phyloP scores from a whole-genome alignment of 1,140 invertebrate genomes.

The Muscidifurax raptorellus region DNA sequence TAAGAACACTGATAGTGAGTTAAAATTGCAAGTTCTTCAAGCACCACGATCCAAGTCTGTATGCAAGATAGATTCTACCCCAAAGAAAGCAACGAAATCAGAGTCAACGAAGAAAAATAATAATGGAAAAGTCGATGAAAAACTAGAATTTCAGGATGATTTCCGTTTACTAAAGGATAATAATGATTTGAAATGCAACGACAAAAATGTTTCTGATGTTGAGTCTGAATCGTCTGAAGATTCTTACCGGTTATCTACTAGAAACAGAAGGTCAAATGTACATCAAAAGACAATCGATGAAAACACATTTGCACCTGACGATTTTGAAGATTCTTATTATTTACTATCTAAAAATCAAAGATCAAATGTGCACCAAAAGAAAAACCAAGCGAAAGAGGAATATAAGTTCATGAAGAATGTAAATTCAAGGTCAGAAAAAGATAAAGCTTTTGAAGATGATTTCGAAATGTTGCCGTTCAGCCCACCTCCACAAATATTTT shows the following conservation, averaged over 20 bases:
- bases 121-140: neutral
- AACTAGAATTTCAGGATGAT: neutral
- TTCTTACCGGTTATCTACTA: neutral
- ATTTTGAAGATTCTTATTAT: neutral
- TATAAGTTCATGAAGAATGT: too few species aligned
- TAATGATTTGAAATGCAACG: neutral
- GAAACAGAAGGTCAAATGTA: neutral
- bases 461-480: neutral
- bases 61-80: slow-evolving; percentile 4
- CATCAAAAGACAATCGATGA: neutral
- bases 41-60: slow-evolving; percentile 38
- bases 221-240: neutral
- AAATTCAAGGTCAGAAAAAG: neutral
- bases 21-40: neutral
- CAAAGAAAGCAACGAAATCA: neutral
- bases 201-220: slow-evolving; percentile 3
- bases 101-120: neutral
- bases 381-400: neutral
- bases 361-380: neutral
- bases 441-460: neutral
- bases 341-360: neutral
- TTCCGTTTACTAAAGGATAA: neutral
- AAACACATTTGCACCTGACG: too few species aligned
- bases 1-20: slow-evolving; percentile 35
- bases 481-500: neutral